Base-by-base conservation (phyloP, 2,797 vertebrate species). In the Oreonectes daqikongensis region DNA sequence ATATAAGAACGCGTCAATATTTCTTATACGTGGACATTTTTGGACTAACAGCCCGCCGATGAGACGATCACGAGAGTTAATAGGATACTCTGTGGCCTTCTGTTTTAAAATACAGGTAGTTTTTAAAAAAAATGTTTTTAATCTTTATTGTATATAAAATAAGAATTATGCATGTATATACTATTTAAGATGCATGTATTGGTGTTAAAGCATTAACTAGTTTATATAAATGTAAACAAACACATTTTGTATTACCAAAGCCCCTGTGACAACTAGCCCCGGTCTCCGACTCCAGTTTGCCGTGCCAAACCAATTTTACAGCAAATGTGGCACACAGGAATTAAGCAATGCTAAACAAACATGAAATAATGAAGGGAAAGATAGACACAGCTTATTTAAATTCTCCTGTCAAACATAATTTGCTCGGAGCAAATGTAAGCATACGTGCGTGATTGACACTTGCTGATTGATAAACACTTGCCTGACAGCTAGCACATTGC, bases 361-460 rank as follows among this genome's bases (percentile, higher is more conserved):
- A 12, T 11, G 22, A 55, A 65, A 74, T 26, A 52, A 40, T 5
- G 38, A 44, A 40, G 46, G 32, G 30, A 64, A 73, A 65, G 32
- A n/a, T 60, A 60, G 14, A 28, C 26, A 18, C 1, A 32, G 28
- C 17, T 32, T 61, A 53, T 65, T 22, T n/a, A 24, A 20, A 75
- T 55, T 20, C 22, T 35, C 24, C 3, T 22, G 72, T 74, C 72
- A 65, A 66, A 74, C 61, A 65, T 20, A 65, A 28, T 66, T 75
- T 55, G 35, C 72, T 75, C 53, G n/a, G 24, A 67, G 38, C n/a
- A 20, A 67, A 48, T 22, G n/a, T 22, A 76, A 59, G 53, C 74
- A 12, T 50, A 81, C 52, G 26, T 38, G 60, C 76, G 26, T 86
- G 89, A 92, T 84, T 90, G 88, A 85, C 90, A 85, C 79, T 80